Evolutionary conservation across 2,888 invertebrate species (phyloP).

Genomic region (Epistrophella euchroma): DNA sequence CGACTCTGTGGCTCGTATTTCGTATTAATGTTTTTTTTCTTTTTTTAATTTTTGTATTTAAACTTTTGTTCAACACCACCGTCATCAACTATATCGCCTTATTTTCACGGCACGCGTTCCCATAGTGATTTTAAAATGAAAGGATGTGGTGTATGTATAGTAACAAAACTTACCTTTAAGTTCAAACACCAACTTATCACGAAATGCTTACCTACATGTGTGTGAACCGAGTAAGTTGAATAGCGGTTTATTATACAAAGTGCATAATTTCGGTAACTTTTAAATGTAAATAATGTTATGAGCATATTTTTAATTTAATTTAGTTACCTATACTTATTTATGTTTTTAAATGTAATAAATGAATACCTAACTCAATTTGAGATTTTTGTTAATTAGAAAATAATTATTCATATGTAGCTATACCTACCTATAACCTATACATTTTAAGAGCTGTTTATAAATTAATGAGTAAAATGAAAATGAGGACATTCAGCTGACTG

Average conservation of each 20-base stretch:
- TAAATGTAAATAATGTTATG: neutral
- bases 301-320: neutral
- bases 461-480: no score
- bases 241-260: neutral
- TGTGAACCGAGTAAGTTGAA: neutral
- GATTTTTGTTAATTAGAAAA: no score
- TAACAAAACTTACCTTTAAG: conserved; percentile 28
- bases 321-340: no score
- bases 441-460: no score
- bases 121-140: conserved; percentile 45
- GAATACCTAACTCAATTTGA: no score
- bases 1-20: conserved; percentile 54
- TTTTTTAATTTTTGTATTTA: neutral
- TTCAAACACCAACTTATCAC: conserved; percentile 39
- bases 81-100: neutral
- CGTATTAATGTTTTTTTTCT: conserved; percentile 37
- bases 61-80: conserved; percentile 9
- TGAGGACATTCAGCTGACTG: no score
- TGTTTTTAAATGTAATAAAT: no score
- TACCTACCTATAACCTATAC: no score
- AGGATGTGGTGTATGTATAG: conserved; percentile 25
- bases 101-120: neutral
- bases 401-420: no score
- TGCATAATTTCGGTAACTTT: neutral
- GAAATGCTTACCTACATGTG: neutral